Base-by-base conservation (phyloP, 2,113 vertebrate species). In the Anser cygnoides region DNA sequence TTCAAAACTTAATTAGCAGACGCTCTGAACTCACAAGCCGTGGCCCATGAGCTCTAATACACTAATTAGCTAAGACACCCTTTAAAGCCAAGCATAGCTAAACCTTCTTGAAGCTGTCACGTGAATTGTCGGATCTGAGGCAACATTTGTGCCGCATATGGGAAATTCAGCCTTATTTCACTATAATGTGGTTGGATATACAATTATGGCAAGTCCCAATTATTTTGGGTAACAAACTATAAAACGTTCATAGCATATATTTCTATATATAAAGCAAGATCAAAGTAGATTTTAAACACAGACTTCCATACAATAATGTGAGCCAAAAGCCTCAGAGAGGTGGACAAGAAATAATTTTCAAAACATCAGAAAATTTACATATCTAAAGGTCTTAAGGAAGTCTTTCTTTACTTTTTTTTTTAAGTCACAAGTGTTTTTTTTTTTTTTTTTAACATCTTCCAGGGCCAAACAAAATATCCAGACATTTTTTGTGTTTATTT, bases 1-100 rank as follows among this genome's bases (percentile, higher is more conserved):
- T 97, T 97, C 95, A 95, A 97, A 95, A 96, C 96, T 66, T 98
- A 97, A 98, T 98, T 98, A 98, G 95, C 96, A 96, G 87, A 93
- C 87, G 97, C 97, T 97, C 97, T 97, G 94, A 96, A 97, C 92
- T 95, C 96, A 94, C 70, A 93, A 98, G 97, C 93, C 39, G 22
- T 96, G 94, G 95, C 95, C 96, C 95, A 89, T 87, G 63, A 73
- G 92, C 91, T 72, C 97, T 96, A 97, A 97, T 95, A 91, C 95
- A 67, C 94, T 98, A 98, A 98, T 98, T 97, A 97, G 95, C 67
- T 93, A 78, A 94, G 95, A 96, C 95, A 98, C 87, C 92, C 96
- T 97, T 97, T 97, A 94, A 96, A 95, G 59, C 90, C 81, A 86
- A 94, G 73, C 52, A 25, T 7, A 87, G 90, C 79, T 91, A 78